Evolutionary conservation across 2,888 invertebrate species (phyloP), one percentile per base, ranked within the genome.

Genomic region (Creontiades dilutus): DNA sequence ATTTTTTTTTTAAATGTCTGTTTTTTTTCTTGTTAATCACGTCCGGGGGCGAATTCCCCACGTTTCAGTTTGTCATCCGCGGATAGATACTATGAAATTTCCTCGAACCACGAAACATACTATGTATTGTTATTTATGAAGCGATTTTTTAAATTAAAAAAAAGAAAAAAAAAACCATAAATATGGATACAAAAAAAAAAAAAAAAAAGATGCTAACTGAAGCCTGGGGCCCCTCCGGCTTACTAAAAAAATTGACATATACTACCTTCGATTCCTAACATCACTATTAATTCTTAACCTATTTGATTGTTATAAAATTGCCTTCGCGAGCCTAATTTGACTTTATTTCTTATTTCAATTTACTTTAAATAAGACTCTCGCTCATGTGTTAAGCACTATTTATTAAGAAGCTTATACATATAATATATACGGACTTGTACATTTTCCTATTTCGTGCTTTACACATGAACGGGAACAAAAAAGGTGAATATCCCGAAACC

Each of bases 351-450:
- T 61, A n/a, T 85, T 85, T 85, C 55, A 85, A 61, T 85, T 57
- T 52, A 61, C 68, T 85, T 85, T 85, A 52, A 85, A 85, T 75
- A 88, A 89, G 89, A 89, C 89, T 89, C 80, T 55, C 89, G 80
- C 81, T 89, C 89, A 89, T 89, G 89, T 81, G 89, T 89, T 89
- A 47, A 89, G 80, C 89, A 89, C 89, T 89, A 81, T 81, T 80
- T 89, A 89, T 89, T 88, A 86, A n/a, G n/a, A n/a, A 86, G 68
- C 57, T n/a, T 89, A 89, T 89, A 89, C 89, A 89, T 89, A 89
- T 89, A 89, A 89, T 81, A 88, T 89, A 89, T 89, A 61, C 86
- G 46, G 89, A 89, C 81, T 80, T 89, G 89, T 89, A 89, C 89
- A 89, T 89, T 89, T n/a, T 89, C 89, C 81, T 80, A 80, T 55